Conservation (phyloP, 2,797 vertebrate genomes). For the Falco cherrug region DNA sequence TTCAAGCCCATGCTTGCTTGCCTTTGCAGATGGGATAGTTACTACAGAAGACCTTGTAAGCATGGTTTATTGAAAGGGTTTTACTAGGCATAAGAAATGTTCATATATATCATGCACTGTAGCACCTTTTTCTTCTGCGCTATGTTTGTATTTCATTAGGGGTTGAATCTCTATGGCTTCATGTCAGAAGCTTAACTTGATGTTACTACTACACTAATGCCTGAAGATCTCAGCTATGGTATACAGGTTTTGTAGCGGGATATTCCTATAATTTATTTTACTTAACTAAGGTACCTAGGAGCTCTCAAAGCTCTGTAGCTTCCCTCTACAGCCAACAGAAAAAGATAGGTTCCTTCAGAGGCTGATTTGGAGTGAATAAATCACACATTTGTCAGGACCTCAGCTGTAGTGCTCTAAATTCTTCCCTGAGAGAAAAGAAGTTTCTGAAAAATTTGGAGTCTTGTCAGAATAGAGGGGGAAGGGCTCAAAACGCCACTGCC, state of each 20-base stretch:
- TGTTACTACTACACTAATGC: background rate
- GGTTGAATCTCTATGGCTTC: background rate
- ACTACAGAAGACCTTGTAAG: background rate
- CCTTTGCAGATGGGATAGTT: background rate
- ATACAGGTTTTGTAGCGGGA: background rate
- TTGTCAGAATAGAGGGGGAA: background rate
- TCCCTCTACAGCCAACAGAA: background rate
- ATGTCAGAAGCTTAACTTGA: background rate
- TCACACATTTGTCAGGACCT: background rate
- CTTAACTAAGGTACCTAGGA: background rate
- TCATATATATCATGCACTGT: background rate
- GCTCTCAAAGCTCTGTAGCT: background rate
- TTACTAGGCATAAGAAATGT: background rate
- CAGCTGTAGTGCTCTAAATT: background rate
- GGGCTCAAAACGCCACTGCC: background rate
- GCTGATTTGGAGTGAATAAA: background rate
- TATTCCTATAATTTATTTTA: background rate
- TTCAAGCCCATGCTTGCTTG: background rate
- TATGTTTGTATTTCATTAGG: background rate
- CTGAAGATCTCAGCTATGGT: background rate
- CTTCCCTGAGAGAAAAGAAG: background rate
- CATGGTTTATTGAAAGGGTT: background rate
- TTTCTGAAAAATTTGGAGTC: background rate
- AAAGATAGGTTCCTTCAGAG: background rate
- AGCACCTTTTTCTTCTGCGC: background rate